These are phyloP conservation scores for Beris chalybata DNA, from an alignment of 2,888 invertebrate species.

Conservation along the genomic window DNA sequence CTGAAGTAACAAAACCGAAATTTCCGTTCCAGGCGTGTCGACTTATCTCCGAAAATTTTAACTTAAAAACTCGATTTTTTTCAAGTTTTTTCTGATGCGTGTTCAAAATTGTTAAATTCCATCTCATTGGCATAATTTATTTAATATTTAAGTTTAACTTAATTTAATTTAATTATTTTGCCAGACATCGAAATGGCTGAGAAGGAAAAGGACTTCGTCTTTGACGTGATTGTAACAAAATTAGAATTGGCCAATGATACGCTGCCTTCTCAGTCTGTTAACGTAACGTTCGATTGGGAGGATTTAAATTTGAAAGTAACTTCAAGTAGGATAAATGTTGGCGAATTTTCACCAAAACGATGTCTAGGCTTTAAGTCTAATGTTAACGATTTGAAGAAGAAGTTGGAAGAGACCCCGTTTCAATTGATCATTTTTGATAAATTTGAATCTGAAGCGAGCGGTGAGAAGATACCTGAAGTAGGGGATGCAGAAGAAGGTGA, in stretches of 20 bases:
- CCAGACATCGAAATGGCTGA: neutral
- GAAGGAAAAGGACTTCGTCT: conserved; percentile 27
- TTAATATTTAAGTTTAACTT: neutral
- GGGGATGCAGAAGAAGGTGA: neutral
- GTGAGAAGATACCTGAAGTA: neutral
- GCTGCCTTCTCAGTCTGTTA: neutral
- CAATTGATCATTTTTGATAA: conserved; percentile 10
- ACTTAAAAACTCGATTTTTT: neutral
- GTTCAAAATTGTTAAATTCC: neutral
- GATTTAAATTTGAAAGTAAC: conserved; percentile 23
- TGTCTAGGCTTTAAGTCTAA: conserved; percentile 22
- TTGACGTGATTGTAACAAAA: conserved; percentile 32
- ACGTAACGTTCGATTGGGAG: conserved; percentile 22
- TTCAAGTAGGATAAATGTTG: conserved; percentile 24
- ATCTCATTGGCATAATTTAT: neutral
- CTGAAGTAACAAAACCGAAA: neutral
- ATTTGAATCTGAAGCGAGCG: neutral
- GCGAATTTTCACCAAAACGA: conserved; percentile 13
- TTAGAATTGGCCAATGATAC: conserved; percentile 18
- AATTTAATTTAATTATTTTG: neutral
- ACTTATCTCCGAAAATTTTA: neutral
- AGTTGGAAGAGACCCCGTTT: conserved; percentile 25
- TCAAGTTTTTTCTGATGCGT: neutral
- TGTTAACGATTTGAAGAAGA: conserved; percentile 5
- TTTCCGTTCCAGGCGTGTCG: neutral